A percentile compares a stretch with the other conserved stretches of the same genome.
Conservation (phyloP, 1,140 invertebrate species). For the Brevipalpus yothersi region DNA sequence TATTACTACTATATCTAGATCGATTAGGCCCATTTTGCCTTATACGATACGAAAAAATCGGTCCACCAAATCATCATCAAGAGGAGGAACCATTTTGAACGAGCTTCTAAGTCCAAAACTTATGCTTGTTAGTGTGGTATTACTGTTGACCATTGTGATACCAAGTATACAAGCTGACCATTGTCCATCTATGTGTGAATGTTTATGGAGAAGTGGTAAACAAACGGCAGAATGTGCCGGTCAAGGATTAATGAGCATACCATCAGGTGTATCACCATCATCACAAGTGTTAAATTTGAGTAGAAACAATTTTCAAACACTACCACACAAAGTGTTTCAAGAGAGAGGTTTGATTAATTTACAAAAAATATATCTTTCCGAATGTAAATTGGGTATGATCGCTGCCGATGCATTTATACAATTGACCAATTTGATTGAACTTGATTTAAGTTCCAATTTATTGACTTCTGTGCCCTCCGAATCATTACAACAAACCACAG, state of each 20-base stretch:
- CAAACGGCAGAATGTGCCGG: constrained; percentile 64
- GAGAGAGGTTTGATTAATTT: constrained; percentile 54
- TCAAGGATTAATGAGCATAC: constrained; percentile 49
- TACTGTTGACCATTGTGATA: neutral
- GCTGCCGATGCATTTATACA: constrained; percentile 27
- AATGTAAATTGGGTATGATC: constrained; percentile 56
- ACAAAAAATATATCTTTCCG: constrained; percentile 54
- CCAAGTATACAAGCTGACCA: neutral
- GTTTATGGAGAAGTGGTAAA: constrained; percentile 77
- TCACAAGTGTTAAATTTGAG: constrained; percentile 72
- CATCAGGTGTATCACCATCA: constrained; percentile 49
- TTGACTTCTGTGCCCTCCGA: constrained; percentile 40
- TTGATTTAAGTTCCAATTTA: constrained; percentile 47
- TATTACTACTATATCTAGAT: no score
- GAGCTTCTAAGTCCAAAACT: no score
- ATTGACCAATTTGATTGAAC: constrained; percentile 29
- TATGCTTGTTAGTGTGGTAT: no score
- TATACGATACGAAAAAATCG: no score
- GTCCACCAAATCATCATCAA: no score
- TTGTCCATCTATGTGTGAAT: constrained; percentile 29
- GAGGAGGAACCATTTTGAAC: no score
- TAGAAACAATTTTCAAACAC: constrained; percentile 53
- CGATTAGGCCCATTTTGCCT: no score
- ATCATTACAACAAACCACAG: constrained; percentile 36
- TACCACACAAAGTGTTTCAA: constrained; percentile 51